phyloP scores from a whole-genome alignment of 2,113 vertebrate genomes.

The Tenebrosternarchus preto region DNA sequence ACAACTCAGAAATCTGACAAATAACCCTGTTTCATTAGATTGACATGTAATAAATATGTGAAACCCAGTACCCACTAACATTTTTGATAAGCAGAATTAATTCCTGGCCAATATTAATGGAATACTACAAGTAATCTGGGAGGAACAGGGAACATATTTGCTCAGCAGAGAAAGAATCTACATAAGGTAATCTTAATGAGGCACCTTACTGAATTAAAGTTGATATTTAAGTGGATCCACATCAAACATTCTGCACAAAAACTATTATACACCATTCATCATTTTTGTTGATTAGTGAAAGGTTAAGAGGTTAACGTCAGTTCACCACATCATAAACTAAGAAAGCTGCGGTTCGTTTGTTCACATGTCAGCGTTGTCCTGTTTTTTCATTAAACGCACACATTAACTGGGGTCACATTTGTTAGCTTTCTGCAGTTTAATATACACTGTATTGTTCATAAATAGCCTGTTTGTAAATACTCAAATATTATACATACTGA shows the following conservation, averaged over 20 bases:
- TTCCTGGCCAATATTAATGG: background rate
- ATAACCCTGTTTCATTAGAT: conserved; percentile 9
- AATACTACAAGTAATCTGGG: background rate
- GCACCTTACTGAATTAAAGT: too few species aligned
- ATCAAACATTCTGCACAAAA: too few species aligned
- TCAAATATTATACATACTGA: conserved; percentile 51
- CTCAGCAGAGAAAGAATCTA: too few species aligned
- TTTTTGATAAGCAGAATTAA: background rate
- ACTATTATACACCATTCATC: background rate
- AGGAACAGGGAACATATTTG: too few species aligned
- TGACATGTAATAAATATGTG: background rate
- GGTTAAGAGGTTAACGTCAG: background rate
- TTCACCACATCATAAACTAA: background rate
- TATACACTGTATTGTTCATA: conserved; percentile 49
- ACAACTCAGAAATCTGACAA: conserved; percentile 10
- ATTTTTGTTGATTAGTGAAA: background rate
- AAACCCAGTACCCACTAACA: background rate
- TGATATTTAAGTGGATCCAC: too few species aligned
- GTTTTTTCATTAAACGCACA: background rate
- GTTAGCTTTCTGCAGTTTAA: conserved; percentile 37
- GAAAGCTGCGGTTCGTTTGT: background rate
- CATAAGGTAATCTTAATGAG: too few species aligned
- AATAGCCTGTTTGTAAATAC: conserved; percentile 50
- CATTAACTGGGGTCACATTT: background rate
- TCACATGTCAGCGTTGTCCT: background rate